Conservation (phyloP, 2,113 vertebrate species). For the Meriones unguiculatus region DNA sequence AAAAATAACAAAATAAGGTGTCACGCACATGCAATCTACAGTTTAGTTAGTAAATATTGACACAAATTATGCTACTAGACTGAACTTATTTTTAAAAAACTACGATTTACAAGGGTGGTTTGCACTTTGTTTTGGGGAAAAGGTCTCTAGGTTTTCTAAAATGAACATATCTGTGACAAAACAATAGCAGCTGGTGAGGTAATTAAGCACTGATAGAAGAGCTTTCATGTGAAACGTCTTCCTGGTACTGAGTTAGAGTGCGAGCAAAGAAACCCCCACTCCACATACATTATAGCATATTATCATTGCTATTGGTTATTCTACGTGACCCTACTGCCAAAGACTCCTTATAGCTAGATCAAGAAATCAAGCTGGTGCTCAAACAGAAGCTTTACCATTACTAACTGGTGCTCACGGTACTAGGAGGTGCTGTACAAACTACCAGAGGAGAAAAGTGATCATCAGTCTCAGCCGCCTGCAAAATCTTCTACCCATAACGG, state of each 20-base stretch:
- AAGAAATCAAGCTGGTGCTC: neutral
- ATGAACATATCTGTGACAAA: conserved; percentile 22
- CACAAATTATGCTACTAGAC: neutral
- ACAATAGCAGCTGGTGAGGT: neutral
- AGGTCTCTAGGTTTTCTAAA: neutral
- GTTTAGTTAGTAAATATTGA: conserved; percentile 33
- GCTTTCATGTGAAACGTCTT: conserved; percentile 17
- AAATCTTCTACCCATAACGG: neutral
- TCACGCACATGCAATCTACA: neutral
- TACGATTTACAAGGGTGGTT: neutral
- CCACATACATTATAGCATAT: neutral
- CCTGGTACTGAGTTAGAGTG: conserved; percentile 7
- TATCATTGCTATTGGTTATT: neutral
- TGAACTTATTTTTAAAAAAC: conserved; percentile 16
- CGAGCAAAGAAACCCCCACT: neutral
- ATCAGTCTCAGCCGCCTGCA: neutral
- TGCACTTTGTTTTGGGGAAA: conserved; percentile 26
- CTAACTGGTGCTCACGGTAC: neutral
- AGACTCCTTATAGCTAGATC: neutral
- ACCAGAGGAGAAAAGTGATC: neutral
- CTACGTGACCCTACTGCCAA: neutral
- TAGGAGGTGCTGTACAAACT: neutral
- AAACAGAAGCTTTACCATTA: neutral
- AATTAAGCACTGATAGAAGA: neutral
- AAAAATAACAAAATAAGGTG: neutral